Percentiles rank a stretch among this genome's conserved stretches.
Evolutionary conservation across 2,113 vertebrate genomes (phyloP).

Genomic region (Actenoides hombroni): DNA sequence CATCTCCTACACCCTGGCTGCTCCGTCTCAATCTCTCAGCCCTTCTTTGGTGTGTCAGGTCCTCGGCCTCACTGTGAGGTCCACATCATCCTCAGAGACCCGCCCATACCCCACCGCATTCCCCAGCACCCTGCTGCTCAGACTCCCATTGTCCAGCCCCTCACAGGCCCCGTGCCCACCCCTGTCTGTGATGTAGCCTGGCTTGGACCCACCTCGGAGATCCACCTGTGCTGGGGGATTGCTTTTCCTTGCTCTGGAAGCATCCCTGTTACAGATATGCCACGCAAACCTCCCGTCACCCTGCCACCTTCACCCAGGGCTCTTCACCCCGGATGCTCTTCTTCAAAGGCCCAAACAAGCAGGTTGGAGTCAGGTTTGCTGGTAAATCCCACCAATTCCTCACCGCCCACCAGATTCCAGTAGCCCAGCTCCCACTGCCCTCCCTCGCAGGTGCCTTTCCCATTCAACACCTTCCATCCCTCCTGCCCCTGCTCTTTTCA

Average conservation of each 20-base stretch:
- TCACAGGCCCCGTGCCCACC: not conserved
- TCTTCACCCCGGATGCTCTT: not conserved
- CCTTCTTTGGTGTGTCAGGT: not conserved
- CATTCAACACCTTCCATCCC: not conserved
- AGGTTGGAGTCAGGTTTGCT: not conserved
- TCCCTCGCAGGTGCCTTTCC: not conserved
- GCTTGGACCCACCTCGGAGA: not conserved
- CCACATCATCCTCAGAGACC: not conserved
- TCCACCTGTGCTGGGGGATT: rapidly evolving
- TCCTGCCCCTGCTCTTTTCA: not conserved
- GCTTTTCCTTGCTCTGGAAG: not conserved
- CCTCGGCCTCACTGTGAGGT: not conserved
- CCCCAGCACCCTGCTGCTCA: rapidly evolving
- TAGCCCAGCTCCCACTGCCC: not conserved
- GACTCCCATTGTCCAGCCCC: not conserved
- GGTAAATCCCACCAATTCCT: not conserved
- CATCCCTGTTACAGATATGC: not conserved
- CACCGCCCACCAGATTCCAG: not conserved
- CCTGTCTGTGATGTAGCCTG: rapidly evolving
- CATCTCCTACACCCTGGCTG: not conserved
- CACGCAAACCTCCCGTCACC: not conserved
- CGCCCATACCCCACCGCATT: not conserved
- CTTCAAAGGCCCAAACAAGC: not conserved
- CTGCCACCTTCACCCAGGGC: not conserved
- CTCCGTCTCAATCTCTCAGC: not conserved